Evolutionary conservation across 2,888 invertebrate genomes (phyloP).

Genomic region (Mimachlamys varia): DNA sequence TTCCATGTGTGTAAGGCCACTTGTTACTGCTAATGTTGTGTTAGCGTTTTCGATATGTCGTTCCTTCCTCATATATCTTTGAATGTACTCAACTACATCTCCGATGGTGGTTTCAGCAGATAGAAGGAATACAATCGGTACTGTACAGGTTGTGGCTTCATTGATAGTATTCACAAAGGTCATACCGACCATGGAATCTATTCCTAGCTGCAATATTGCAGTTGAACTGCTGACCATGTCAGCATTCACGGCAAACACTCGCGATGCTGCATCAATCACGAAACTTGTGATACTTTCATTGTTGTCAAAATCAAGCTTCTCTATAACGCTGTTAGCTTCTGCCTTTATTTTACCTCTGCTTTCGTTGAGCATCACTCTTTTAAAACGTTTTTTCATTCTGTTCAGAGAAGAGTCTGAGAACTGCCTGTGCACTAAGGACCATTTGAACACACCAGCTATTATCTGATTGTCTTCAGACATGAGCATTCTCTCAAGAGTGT

Average conservation of each 20-base stretch:
- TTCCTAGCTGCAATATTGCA: constrained; percentile 36
- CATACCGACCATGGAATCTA: constrained; percentile 50
- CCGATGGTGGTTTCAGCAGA: constrained; percentile 43
- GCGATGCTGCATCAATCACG: background rate
- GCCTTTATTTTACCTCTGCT: background rate
- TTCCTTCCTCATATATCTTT: background rate
- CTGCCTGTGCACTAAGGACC: background rate
- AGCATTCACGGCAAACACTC: constrained; percentile 45
- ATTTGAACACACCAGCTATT: background rate
- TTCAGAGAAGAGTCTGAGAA: background rate
- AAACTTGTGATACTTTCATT: background rate
- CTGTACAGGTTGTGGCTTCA: constrained; percentile 28
- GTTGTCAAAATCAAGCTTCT: background rate
- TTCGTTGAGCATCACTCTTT: background rate
- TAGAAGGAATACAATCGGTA: constrained; percentile 43
- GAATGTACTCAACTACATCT: constrained; percentile 36
- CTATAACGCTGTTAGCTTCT: background rate
- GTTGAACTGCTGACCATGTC: constrained; percentile 40
- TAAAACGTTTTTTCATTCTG: background rate
- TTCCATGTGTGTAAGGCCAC: constrained; percentile 45
- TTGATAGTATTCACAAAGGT: constrained; percentile 45
- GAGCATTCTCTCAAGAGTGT: background rate
- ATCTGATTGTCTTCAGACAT: background rate
- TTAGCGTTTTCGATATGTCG: background rate
- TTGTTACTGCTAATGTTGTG: constrained; percentile 13